Percentiles rank a stretch among this genome's conserved stretches.
Evolutionary conservation across 2,888 invertebrate genomes (phyloP).

Genomic region (Adineta ricciae): DNA sequence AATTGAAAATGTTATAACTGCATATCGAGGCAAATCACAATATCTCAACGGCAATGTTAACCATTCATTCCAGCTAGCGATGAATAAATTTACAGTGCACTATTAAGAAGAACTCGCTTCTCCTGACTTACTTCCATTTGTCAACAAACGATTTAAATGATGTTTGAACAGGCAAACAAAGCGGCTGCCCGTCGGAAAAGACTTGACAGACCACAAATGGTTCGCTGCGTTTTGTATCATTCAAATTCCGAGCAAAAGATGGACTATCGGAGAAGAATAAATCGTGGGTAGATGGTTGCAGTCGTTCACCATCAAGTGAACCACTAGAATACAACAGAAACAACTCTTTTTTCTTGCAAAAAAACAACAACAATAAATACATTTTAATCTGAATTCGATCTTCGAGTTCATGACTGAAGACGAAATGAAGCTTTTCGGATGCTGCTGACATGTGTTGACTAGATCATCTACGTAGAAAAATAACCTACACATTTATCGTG

Average conservation of each 20-base stretch:
- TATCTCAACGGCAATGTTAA: constrained; percentile 76
- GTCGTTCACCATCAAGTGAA: constrained; percentile 77
- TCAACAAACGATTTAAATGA: constrained; percentile 82
- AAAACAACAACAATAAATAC: constrained; percentile 54
- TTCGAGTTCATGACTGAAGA: constrained; percentile 81
- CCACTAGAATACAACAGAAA: constrained; percentile 59
- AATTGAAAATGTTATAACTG: constrained; percentile 74
- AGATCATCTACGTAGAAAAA: background rate
- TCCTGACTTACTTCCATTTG: constrained; percentile 47
- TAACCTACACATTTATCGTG: background rate
- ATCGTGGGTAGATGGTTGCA: constrained; percentile 76
- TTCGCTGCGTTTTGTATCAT: constrained; percentile 75
- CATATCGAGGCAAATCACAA: constrained; percentile 76
- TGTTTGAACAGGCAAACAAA: constrained; percentile 75
- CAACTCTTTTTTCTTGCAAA: background rate
- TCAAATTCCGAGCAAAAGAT: constrained; percentile 79
- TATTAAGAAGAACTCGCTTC: too few relatives aligned
- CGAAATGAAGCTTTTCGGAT: constrained; percentile 44
- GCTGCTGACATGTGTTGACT: background rate
- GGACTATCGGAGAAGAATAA: constrained; percentile 60
- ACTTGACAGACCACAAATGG: constrained; percentile 76
- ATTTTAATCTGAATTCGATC: constrained; percentile 80
- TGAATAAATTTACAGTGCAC: background rate
- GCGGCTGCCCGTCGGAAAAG: constrained; percentile 66
- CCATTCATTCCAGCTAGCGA: constrained; percentile 79